Evolutionary conservation across 1,140 invertebrate genomes (phyloP).

Genomic region (Drosophila tsacasi): DNA sequence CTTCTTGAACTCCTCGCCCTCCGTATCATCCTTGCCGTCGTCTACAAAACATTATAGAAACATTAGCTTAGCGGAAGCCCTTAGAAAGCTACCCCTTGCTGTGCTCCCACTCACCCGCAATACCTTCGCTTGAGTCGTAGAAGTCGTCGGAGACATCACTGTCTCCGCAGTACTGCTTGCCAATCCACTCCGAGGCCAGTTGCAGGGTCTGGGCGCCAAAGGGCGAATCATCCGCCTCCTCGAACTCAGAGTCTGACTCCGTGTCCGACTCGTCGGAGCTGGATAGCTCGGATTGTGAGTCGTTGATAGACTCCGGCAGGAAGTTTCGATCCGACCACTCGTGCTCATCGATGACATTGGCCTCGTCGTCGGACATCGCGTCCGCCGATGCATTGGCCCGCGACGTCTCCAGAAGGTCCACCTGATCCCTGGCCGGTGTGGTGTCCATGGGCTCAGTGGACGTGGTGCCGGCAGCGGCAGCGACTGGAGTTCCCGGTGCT

Average conservation of each 20-base stretch:
- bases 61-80: background rate
- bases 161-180: slow-evolving; percentile 83
- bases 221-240: slow-evolving; percentile 85
- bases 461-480: background rate
- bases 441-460: slow-evolving; percentile 59
- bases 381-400: slow-evolving; percentile 79
- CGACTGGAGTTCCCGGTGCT: slow-evolving; percentile 6
- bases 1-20: slow-evolving; percentile 89
- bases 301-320: slow-evolving; percentile 92
- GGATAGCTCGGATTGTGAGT: slow-evolving; percentile 87
- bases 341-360: slow-evolving; percentile 93
- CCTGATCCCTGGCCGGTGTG: slow-evolving; percentile 77
- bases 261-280: slow-evolving; percentile 77
- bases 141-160: slow-evolving; percentile 81
- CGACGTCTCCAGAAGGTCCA: slow-evolving; percentile 88
- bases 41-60: slow-evolving; percentile 32
- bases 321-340: slow-evolving; percentile 97
- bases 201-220: slow-evolving; percentile 84
- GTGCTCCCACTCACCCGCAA: slow-evolving; percentile 62
- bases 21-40: slow-evolving; percentile 90
- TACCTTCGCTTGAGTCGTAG: slow-evolving; percentile 83
- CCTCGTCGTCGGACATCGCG: slow-evolving; percentile 89
- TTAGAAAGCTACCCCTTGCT: background rate
- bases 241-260: slow-evolving; percentile 82
- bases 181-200: slow-evolving; percentile 84